A percentile compares a stretch with the other conserved stretches of the same genome.
phyloP scores from a whole-genome alignment of 2,888 invertebrate genomes.

The Camponotus fellah region DNA sequence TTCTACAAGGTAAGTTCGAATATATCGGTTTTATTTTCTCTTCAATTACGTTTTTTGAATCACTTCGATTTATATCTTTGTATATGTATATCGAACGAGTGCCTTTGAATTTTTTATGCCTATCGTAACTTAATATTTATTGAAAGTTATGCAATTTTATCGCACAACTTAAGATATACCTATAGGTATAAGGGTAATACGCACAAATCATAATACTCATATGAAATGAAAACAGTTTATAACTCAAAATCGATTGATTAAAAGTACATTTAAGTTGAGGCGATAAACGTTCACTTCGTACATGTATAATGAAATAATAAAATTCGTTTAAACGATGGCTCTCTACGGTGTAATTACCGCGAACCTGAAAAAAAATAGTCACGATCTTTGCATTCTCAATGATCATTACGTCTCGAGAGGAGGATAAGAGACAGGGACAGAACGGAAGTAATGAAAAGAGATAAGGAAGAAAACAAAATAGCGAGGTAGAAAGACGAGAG shows the following conservation, averaged over 20 bases:
- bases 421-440: constrained; percentile 50
- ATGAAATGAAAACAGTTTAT: constrained; percentile 82
- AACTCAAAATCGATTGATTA: constrained; percentile 82
- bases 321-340: constrained; percentile 67
- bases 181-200: constrained; percentile 48
- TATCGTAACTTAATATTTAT: constrained; percentile 39
- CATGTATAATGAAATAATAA: constrained; percentile 75
- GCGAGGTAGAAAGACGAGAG: constrained; percentile 57
- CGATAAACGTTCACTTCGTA: constrained; percentile 74
- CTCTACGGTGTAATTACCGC: constrained; percentile 65
- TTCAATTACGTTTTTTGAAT: constrained; percentile 30
- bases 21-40: constrained; percentile 21
- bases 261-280: constrained; percentile 81
- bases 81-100: constrained; percentile 47
- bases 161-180: constrained; percentile 45
- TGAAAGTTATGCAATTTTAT: constrained; percentile 48
- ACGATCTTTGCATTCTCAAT: constrained; percentile 64
- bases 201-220: constrained; percentile 41
- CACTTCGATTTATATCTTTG: constrained; percentile 36
- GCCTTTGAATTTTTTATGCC: constrained; percentile 34
- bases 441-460: constrained; percentile 40
- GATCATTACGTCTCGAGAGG: constrained; percentile 64
- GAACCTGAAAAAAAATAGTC: constrained; percentile 65
- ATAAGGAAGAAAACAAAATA: constrained; percentile 58
- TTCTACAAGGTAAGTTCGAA: constrained; percentile 95